phyloP scores from a whole-genome alignment of 30 jellyfish, hydroid and myxozoan genomes.

The Pseudorhiza aurosa region DNA sequence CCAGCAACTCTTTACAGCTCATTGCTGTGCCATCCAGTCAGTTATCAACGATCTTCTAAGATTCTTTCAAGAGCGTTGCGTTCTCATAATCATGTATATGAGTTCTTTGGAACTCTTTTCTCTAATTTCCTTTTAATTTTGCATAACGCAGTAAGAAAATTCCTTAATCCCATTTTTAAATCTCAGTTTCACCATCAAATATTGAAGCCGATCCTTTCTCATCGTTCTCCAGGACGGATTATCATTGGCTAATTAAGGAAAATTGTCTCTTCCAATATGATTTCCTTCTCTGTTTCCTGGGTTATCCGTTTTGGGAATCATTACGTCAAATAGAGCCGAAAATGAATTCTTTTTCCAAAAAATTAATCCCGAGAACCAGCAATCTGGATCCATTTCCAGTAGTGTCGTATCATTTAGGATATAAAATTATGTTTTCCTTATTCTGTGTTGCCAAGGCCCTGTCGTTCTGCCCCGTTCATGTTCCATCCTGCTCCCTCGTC shows the following conservation, averaged over 20 bases:
- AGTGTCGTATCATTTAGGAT: too few species aligned
- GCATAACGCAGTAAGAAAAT: background rate
- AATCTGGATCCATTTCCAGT: too few species aligned
- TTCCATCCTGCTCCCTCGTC: too few species aligned
- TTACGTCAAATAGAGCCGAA: background rate
- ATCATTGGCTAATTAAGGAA: background rate
- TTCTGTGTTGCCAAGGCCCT: too few species aligned
- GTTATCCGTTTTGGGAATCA: background rate
- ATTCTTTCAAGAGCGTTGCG: too few species aligned
- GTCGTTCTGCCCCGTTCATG: too few species aligned
- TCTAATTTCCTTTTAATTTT: background rate
- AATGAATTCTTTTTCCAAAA: background rate
- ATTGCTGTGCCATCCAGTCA: too few species aligned
- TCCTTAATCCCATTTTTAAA: background rate
- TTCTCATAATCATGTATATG: too few species aligned
- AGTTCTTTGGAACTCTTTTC: too few species aligned
- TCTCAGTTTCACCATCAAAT: background rate
- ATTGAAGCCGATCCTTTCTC: background rate
- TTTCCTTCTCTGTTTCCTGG: background rate
- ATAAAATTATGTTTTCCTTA: too few species aligned
- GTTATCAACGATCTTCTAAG: too few species aligned
- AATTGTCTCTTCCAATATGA: background rate
- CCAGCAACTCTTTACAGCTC: too few species aligned
- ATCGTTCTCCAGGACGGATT: background rate
- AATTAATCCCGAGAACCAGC: background rate